Percentiles rank a stretch among this genome's conserved stretches.
Conservation (phyloP, 2,797 vertebrate genomes). For the Thaleichthys pacificus region DNA sequence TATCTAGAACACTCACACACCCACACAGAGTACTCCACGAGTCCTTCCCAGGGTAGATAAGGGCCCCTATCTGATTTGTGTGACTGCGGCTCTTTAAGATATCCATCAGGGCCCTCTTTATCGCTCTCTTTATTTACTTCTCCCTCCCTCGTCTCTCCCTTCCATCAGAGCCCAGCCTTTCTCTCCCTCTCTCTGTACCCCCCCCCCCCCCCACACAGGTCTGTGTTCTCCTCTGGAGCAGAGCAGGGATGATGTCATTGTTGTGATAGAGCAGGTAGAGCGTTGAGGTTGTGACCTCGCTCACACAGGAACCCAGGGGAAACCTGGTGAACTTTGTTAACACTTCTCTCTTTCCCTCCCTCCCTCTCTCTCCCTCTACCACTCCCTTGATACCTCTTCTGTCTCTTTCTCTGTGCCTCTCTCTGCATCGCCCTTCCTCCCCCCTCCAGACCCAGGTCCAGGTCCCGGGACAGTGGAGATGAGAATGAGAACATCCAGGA, state of each 20-base stretch:
- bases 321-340: background rate
- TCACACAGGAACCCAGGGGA: background rate
- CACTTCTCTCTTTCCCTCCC: background rate
- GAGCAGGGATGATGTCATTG: slow-evolving; percentile 50
- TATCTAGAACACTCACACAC: slow-evolving; percentile 23
- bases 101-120: slow-evolving; percentile 35
- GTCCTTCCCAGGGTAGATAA: slow-evolving; percentile 39
- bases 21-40: slow-evolving; percentile 35
- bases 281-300: slow-evolving; percentile 26
- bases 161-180: slow-evolving; percentile 36
- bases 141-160: background rate
- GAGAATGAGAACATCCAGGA: slow-evolving; percentile 97
- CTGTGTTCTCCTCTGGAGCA: slow-evolving; percentile 7
- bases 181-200: background rate
- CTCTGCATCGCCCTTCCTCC: background rate
- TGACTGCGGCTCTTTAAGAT: slow-evolving; percentile 29
- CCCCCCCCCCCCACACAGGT: background rate
- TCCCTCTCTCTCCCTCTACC: background rate
- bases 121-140: slow-evolving; percentile 14
- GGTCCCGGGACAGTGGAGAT: slow-evolving; percentile 95
- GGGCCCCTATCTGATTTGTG: slow-evolving; percentile 31
- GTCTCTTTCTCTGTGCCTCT: background rate
- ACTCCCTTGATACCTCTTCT: background rate
- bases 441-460: slow-evolving; percentile 85
- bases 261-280: slow-evolving; percentile 39